phyloP scores from a whole-genome alignment of 2,113 vertebrate genomes.

The Saccopteryx leptura region DNA sequence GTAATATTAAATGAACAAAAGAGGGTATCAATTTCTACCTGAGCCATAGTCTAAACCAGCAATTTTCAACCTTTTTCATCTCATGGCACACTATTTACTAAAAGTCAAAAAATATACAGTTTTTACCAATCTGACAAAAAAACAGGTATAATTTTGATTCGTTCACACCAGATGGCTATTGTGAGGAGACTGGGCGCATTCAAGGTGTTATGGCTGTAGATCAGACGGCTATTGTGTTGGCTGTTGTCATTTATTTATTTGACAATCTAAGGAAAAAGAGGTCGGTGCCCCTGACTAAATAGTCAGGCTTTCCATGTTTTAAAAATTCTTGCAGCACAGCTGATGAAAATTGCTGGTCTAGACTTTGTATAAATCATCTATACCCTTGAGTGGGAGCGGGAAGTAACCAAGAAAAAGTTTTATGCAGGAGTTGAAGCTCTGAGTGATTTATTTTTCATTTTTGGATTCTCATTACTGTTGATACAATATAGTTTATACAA shows the following conservation, averaged over 20 bases:
- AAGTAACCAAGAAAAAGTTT: background rate
- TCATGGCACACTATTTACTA: background rate
- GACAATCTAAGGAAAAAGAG: background rate
- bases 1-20: slow-evolving; percentile 37
- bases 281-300: background rate
- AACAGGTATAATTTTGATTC: background rate
- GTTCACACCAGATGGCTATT: background rate
- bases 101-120: background rate
- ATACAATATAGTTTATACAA: slow-evolving; percentile 36
- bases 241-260: background rate
- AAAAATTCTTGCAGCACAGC: background rate
- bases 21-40: slow-evolving; percentile 1
- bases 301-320: background rate
- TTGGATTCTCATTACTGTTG: slow-evolving; percentile 9
- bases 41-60: background rate
- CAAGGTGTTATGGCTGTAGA: too few species aligned
- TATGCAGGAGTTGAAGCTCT: background rate
- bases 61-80: background rate
- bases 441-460: background rate
- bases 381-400: background rate
- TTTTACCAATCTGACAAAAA: background rate
- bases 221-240: background rate
- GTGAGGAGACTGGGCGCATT: too few species aligned
- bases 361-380: background rate
- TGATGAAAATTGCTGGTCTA: background rate